Conservation (phyloP, 1,140 invertebrate species). For the Drosophila azteca region DNA sequence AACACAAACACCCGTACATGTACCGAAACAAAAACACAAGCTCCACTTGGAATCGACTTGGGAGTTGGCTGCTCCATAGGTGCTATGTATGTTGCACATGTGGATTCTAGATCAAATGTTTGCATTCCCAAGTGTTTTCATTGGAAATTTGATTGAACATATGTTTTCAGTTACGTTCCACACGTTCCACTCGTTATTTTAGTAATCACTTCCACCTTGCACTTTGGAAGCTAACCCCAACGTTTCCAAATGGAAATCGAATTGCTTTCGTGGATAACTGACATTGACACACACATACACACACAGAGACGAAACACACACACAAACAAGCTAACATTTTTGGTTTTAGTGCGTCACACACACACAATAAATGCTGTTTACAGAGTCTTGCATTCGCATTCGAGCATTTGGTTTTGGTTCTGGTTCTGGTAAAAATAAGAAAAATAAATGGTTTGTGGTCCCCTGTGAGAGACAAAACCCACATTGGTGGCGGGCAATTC, state of each 20-base stretch:
- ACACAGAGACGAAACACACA: slow-evolving; percentile 3
- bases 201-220: neutral
- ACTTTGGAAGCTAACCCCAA: too few relatives aligned
- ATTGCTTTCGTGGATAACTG: too few relatives aligned
- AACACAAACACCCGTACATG: slow-evolving; percentile 3
- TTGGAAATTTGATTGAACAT: neutral
- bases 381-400: slow-evolving; percentile 14
- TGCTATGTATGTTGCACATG: too few relatives aligned
- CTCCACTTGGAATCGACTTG: too few relatives aligned
- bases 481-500: slow-evolving; percentile 75
- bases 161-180: neutral
- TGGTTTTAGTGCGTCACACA: slow-evolving; percentile 7
- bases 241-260: too few relatives aligned
- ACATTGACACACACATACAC: neutral
- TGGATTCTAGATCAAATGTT: neutral
- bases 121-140: neutral
- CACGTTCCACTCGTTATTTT: neutral
- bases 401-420: slow-evolving; percentile 23
- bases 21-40: slow-evolving; percentile 12
- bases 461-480: slow-evolving; percentile 13
- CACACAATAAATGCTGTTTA: slow-evolving; percentile 14
- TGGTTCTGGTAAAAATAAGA: slow-evolving; percentile 6
- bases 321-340: slow-evolving; percentile 2
- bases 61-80: too few relatives aligned
- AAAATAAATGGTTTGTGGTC: slow-evolving; percentile 18